Percentiles rank a stretch among this genome's conserved stretches.
Conservation (phyloP, 2,888 invertebrate genomes). For the Pedicia rivosa region DNA sequence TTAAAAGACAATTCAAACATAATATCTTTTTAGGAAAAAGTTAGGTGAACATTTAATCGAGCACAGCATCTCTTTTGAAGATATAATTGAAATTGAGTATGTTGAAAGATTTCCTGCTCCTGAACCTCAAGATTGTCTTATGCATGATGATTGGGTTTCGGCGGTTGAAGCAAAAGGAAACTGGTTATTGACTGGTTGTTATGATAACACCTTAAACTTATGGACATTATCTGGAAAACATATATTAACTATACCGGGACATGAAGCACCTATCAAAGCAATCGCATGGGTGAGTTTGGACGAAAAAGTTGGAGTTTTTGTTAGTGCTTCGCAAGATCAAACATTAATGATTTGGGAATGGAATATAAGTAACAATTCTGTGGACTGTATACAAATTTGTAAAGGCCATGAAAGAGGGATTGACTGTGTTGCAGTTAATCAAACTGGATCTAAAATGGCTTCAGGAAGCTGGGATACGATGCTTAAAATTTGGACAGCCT, state of each 20-base stretch:
- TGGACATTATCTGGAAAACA: conserved; percentile 80
- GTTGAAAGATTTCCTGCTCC: conserved; percentile 82
- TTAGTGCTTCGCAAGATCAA: conserved; percentile 80
- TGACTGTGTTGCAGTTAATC: conserved; percentile 69
- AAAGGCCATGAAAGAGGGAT: conserved; percentile 86
- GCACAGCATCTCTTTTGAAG: conserved; percentile 63
- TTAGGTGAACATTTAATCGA: conserved; percentile 62
- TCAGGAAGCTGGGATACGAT: conserved; percentile 89
- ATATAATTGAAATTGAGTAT: conserved; percentile 80
- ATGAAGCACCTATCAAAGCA: conserved; percentile 73
- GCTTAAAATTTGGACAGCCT: conserved; percentile 80
- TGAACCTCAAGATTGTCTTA: conserved; percentile 76
- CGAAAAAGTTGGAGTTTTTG: conserved; percentile 46
- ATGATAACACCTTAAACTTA: conserved; percentile 81
- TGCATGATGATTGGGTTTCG: conserved; percentile 98
- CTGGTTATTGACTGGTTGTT: conserved; percentile 83
- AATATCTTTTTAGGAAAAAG: conserved; percentile 13
- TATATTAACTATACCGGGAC: conserved; percentile 69
- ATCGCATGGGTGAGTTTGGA: conserved; percentile 69
- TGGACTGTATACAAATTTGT: conserved; percentile 64
- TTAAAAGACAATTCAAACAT: background rate
- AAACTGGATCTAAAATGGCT: conserved; percentile 45
- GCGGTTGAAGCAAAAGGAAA: conserved; percentile 54
- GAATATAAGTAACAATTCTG: conserved; percentile 54
- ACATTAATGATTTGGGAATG: conserved; percentile 83